Evolutionary conservation across 2,797 vertebrate species (phyloP), one percentile per base, ranked within the genome.

Genomic region (Diceros bicornis): DNA sequence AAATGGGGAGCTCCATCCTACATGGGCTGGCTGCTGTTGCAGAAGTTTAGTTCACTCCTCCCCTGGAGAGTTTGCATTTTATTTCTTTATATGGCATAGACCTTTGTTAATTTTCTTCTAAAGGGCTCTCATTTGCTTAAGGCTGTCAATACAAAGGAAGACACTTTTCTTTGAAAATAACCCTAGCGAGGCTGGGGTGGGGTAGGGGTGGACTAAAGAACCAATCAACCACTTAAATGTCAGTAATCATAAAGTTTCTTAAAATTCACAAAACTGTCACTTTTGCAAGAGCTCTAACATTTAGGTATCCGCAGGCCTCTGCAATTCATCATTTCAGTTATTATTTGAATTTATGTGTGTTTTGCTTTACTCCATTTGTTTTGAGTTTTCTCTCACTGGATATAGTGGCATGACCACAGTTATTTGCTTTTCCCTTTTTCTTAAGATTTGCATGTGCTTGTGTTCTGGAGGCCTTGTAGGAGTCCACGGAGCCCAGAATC

Each of bases 311-410:
- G 32, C 1, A 1, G 64, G 89, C 59, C 92, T 50, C 55, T 75
- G 47, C 68, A 55, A 55, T 7, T 57, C 14, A 83, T 7, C 72
- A 1, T 64, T 77, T 41, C 52, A 4, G 52, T 8, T 10, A 59
- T 74, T 47, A 95, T 74, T 98, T 98, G 68, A 98, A 97, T 97
- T 95, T 98, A 20, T 0, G 34, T 0, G 96, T 37, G 0, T 27
- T 83, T 78, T 97, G 98, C 91, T 98, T 98, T 0, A 34, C 47
- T 59, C 98, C 98, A 1, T 97, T 98, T 21, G 98, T 71, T 97
- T 97, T 98, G 66, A 97, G 94, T 77, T 99, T 99, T 78, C 92
- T 98, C 89, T 99, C 98, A 4, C 97, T 0, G 74, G 98, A 23
- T 6, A 97, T 83, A 37, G 98, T 96, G 57, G 98, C 69, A 37